Percentiles rank a stretch among this genome's conserved stretches.
Conservation (phyloP, 2,797 vertebrate genomes). For the Xyrichtys novacula region DNA sequence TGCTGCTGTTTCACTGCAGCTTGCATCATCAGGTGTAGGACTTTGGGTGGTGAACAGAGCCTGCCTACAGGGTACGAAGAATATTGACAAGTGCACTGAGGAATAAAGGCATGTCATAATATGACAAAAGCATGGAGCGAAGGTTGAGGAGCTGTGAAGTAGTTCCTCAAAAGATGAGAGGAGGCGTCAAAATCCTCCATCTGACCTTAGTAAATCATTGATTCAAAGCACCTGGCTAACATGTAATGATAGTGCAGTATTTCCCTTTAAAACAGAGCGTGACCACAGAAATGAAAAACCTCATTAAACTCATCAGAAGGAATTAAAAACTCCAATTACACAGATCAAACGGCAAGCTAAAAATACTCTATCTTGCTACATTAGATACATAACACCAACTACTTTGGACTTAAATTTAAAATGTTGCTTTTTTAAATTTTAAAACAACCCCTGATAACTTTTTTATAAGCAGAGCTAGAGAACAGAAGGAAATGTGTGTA, state of each 20-base stretch:
- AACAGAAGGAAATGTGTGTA: background rate
- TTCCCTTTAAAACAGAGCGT: background rate
- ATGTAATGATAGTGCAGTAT: background rate
- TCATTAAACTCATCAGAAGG: background rate
- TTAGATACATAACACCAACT: background rate
- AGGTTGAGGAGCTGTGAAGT: slow-evolving; percentile 17
- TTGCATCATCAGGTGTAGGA: slow-evolving; percentile 69
- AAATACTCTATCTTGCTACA: background rate
- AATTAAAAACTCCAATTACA: background rate
- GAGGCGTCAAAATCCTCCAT: slow-evolving; percentile 4
- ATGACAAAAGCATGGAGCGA: slow-evolving; percentile 45
- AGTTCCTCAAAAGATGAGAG: slow-evolving; percentile 12
- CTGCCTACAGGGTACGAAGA: slow-evolving; percentile 22
- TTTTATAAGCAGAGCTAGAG: background rate
- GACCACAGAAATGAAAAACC: no score
- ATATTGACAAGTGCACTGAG: slow-evolving; percentile 41
- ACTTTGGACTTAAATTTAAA: background rate
- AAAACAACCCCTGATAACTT: background rate
- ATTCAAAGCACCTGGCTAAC: background rate
- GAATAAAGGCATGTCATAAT: slow-evolving; percentile 37
- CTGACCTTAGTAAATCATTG: slow-evolving; percentile 25
- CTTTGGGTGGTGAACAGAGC: slow-evolving; percentile 38
- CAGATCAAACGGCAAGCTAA: background rate
- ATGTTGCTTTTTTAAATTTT: background rate
- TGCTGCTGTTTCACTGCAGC: slow-evolving; percentile 47